Evolutionary conservation across 2,797 vertebrate species (phyloP).

Genomic region (Typhlichthys eigenmanni): DNA sequence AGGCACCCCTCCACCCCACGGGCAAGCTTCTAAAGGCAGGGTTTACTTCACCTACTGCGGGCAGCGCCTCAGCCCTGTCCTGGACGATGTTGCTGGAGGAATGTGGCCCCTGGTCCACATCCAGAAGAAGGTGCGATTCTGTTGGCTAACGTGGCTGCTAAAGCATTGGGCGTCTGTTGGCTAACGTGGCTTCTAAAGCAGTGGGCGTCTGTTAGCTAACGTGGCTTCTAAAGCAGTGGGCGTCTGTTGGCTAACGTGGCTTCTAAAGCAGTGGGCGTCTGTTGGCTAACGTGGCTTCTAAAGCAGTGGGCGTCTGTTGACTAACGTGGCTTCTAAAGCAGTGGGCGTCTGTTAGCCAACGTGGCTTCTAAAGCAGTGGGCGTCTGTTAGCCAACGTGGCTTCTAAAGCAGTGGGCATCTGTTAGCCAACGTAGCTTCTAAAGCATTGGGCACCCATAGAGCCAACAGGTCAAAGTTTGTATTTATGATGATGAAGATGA

Average conservation of each 20-base stretch:
- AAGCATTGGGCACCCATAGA: no score
- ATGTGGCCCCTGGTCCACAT: conserved; percentile 99
- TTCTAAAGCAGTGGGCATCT: no score
- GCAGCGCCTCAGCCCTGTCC: conserved; percentile 86
- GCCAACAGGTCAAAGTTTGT: no score
- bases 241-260: background rate
- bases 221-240: no score
- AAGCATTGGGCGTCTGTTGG: background rate
- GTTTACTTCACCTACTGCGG: conserved; percentile 98
- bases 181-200: no score
- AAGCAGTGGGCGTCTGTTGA: background rate
- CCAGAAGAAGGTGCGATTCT: conserved; percentile 89
- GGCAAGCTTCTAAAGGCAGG: conserved; percentile 93
- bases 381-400: background rate
- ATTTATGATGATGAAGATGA: no score
- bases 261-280: background rate
- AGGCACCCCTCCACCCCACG: conserved; percentile 93
- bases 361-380: no score
- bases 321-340: no score
- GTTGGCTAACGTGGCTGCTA: no score
- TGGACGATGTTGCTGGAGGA: conserved; percentile 95
- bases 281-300: no score
- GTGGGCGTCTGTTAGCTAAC: background rate
- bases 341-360: background rate
- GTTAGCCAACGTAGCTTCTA: background rate